A percentile compares a stretch with the other conserved stretches of the same genome.
Conservation (phyloP, 2,113 vertebrate species). For the Aegithalos caudatus region DNA sequence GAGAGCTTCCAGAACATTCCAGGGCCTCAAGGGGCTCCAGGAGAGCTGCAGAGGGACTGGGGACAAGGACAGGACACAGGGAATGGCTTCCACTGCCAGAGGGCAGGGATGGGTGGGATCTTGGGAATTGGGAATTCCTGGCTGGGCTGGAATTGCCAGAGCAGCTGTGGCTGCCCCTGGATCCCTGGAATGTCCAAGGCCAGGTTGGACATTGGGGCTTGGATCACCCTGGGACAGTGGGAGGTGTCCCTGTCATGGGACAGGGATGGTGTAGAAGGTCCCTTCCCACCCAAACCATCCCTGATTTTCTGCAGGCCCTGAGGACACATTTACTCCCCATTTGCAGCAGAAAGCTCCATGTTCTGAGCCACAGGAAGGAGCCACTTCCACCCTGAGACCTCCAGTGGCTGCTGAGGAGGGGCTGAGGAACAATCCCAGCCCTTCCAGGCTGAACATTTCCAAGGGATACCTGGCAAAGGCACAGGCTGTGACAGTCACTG, state of each 20-base stretch:
- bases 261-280: accelerated
- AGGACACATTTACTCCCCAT: neutral
- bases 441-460: neutral
- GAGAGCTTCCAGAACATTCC: too few species aligned
- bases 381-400: accelerated
- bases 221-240: neutral
- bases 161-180: too few species aligned
- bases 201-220: neutral
- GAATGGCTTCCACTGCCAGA: too few species aligned
- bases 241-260: neutral
- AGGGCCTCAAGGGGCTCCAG: too few species aligned
- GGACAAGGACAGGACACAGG: too few species aligned
- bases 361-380: neutral
- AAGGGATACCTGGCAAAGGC: neutral
- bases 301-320: too few species aligned
- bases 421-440: neutral
- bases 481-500: neutral
- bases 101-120: too few species aligned
- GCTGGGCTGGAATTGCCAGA: too few species aligned
- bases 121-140: too few species aligned
- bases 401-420: neutral
- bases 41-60: too few species aligned
- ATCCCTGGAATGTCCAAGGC: neutral
- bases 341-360: neutral
- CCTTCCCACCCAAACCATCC: neutral